Conservation (phyloP, 2,888 invertebrate species). For the Sipunculus nudus region DNA sequence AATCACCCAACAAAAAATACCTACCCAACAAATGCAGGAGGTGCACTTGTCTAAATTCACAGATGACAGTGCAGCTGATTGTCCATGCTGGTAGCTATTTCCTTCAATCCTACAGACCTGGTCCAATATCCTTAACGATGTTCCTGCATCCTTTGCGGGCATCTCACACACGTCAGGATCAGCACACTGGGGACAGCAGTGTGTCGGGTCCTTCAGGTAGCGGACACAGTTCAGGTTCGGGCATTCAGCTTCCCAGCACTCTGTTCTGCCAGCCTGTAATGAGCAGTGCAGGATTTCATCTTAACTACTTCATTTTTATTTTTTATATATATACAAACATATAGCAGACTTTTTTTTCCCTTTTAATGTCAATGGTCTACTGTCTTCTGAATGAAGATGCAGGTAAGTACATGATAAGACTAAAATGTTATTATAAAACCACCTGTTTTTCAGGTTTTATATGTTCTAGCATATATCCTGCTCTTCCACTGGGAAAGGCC, state of each 20-base stretch:
- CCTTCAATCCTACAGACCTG: conserved; percentile 17
- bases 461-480: no score
- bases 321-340: no score
- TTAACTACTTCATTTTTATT: conserved; percentile 33
- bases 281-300: neutral
- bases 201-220: conserved; percentile 74
- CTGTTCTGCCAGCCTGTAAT: conserved; percentile 81
- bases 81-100: conserved; percentile 28
- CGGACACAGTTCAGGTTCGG: conserved; percentile 76
- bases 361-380: no score
- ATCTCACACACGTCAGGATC: conserved; percentile 64
- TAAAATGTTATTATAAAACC: no score
- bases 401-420: no score
- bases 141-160: no score
- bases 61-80: conserved; percentile 41
- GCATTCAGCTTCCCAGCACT: conserved; percentile 89
- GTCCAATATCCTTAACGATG: no score
- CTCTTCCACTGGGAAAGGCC: no score
- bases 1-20: no score
- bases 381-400: no score
- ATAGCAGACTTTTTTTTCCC: no score
- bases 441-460: no score
- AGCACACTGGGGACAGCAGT: conserved; percentile 79
- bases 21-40: conserved; percentile 59
- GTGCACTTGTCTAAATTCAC: conserved; percentile 52